These are phyloP conservation scores for Tetrao urogallus DNA, from an alignment of 2,113 vertebrate genomes.

Conservation along the genomic window DNA sequence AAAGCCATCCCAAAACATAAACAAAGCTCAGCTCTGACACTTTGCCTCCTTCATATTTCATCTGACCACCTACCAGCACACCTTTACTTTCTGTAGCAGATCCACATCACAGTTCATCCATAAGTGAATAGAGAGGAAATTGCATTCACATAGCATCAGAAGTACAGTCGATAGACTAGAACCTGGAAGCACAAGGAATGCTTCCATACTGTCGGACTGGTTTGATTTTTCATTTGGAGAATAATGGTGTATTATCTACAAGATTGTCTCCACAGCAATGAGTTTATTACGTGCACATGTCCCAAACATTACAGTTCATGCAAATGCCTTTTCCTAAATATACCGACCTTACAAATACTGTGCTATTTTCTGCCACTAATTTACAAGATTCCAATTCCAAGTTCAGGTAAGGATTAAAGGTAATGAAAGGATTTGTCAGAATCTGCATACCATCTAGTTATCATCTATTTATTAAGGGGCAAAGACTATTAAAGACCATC, in stretches of 20 bases:
- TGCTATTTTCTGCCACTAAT: background rate
- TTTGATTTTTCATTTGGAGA: background rate
- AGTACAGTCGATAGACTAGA: background rate
- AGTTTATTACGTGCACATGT: background rate
- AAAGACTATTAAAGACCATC: background rate
- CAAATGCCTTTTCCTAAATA: background rate
- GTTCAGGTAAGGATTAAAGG: conserved; percentile 2
- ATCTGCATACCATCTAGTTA: background rate
- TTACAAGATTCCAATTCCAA: conserved; percentile 11
- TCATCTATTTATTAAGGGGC: background rate
- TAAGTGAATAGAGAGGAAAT: background rate
- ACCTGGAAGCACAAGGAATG: background rate
- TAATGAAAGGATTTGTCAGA: conserved; percentile 6
- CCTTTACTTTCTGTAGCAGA: background rate
- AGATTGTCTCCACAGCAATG: background rate
- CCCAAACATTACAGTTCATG: background rate
- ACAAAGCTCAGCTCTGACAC: background rate
- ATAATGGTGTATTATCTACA: background rate
- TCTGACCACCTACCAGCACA: background rate
- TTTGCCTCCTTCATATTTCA: background rate
- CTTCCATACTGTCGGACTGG: background rate
- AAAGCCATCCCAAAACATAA: background rate
- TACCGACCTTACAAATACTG: background rate
- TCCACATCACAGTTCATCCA: background rate
- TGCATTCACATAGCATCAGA: background rate